phyloP scores from a whole-genome alignment of 2,888 invertebrate species.

The Dendrolimus pini region DNA sequence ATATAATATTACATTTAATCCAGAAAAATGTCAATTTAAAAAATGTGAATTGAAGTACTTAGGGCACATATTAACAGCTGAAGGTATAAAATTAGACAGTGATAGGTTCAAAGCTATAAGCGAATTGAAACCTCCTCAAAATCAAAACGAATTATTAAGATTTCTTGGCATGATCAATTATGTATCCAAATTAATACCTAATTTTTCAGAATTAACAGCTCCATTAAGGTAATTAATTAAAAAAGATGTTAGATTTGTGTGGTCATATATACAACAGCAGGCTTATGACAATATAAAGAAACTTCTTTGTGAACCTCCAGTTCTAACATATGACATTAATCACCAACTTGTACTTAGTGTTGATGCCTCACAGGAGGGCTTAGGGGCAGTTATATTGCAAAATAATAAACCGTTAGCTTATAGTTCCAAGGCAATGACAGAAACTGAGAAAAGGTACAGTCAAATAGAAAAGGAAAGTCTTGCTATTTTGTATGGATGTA shows the following conservation, averaged over 20 bases:
- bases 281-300: conserved; percentile 4
- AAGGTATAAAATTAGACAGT: neutral
- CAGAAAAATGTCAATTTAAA: conserved; percentile 1
- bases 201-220: conserved; percentile 3
- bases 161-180: conserved; percentile 5
- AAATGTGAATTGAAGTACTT: conserved; percentile 1
- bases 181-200: conserved; percentile 3
- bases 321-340: conserved; percentile 4
- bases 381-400: conserved; percentile 3
- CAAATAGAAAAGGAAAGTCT: no score
- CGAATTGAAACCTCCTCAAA: conserved; percentile 1
- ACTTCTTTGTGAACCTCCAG: conserved; percentile 1
- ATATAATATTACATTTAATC: neutral
- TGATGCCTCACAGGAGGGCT: conserved; percentile 3
- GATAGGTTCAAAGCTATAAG: conserved; percentile 1
- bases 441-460: neutral
- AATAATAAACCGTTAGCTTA: neutral
- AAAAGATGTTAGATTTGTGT: conserved; percentile 2
- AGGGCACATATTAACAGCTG: conserved; percentile 1
- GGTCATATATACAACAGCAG: conserved; percentile 1
- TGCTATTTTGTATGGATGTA: no score
- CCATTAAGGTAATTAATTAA: conserved; percentile 2
- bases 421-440: neutral
- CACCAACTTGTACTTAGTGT: conserved; percentile 1
- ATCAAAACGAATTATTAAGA: conserved; percentile 4